Evolutionary conservation across 2,888 invertebrate genomes (phyloP).

Genomic region (Limulus polyphemus): DNA sequence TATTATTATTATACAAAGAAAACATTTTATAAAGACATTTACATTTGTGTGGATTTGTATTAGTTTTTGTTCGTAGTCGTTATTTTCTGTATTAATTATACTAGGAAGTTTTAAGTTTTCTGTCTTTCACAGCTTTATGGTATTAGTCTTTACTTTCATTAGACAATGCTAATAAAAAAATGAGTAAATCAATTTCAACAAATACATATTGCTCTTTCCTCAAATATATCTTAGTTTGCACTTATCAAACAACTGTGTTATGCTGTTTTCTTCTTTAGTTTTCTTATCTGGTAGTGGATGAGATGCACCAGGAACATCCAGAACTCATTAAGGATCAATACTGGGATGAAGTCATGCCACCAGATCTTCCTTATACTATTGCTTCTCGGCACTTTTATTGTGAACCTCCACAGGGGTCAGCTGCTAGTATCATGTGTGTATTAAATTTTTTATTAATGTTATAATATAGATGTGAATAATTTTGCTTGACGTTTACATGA

Average conservation of each 20-base stretch:
- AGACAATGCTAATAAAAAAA: no score
- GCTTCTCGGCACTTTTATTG: conserved; percentile 69
- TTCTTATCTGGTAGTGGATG: conserved; percentile 45
- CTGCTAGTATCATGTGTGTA: conserved; percentile 32
- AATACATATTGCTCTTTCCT: neutral
- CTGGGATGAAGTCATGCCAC: conserved; percentile 66
- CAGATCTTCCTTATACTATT: conserved; percentile 72
- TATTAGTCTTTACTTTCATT: no score
- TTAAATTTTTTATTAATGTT: no score
- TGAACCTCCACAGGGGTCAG: conserved; percentile 70
- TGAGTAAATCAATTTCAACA: neutral
- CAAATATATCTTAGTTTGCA: neutral
- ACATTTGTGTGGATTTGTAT: no score
- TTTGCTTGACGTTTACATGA: no score
- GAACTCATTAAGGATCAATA: conserved; percentile 67
- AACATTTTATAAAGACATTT: no score
- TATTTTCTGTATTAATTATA: no score
- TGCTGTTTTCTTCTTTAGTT: conserved; percentile 34
- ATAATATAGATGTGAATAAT: no score
- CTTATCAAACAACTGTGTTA: neutral
- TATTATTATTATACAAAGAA: no score
- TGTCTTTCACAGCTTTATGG: no score
- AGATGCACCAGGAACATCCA: conserved; percentile 42
- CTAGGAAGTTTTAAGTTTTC: no score
- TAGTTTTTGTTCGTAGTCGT: no score